Conservation (phyloP, 2,797 vertebrate genomes). For the Enteromius radiatus region DNA sequence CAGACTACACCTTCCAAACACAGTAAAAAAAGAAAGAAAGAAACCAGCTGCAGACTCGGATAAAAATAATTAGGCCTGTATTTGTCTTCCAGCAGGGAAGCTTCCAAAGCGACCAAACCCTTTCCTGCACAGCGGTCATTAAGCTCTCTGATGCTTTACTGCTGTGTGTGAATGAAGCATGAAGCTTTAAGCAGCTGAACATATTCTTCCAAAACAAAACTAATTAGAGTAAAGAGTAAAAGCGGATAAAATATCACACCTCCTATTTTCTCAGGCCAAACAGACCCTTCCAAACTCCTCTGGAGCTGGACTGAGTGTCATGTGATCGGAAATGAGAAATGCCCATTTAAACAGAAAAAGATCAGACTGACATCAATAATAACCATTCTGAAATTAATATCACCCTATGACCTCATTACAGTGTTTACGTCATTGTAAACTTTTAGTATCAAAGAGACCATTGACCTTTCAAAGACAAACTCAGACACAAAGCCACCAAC, state of each 20-base stretch:
- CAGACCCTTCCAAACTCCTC: not conserved
- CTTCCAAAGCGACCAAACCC: conserved; percentile 60
- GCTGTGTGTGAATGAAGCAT: not conserved
- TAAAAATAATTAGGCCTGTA: conserved; percentile 85
- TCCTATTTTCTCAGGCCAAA: not conserved
- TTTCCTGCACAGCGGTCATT: conserved; percentile 53
- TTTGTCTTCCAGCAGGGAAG: conserved; percentile 83
- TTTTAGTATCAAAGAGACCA: not conserved
- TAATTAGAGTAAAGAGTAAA: not conserved
- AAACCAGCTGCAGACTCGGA: conserved; percentile 85
- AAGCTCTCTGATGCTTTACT: not conserved
- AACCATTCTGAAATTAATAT: not conserved
- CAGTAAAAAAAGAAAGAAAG: conserved; percentile 69
- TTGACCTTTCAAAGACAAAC: not conserved
- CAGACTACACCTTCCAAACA: conserved; percentile 77
- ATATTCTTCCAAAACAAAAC: not conserved
- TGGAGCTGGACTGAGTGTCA: not conserved
- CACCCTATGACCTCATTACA: not conserved
- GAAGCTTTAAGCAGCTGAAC: not conserved
- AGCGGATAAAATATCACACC: not conserved
- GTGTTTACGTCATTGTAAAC: not conserved
- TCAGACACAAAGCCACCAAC: not conserved
- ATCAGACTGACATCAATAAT: not conserved
- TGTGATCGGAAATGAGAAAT: not conserved
- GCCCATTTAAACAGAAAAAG: not conserved